Conservation (phyloP, 2,888 invertebrate genomes). For the Geotrupes spiniger region DNA sequence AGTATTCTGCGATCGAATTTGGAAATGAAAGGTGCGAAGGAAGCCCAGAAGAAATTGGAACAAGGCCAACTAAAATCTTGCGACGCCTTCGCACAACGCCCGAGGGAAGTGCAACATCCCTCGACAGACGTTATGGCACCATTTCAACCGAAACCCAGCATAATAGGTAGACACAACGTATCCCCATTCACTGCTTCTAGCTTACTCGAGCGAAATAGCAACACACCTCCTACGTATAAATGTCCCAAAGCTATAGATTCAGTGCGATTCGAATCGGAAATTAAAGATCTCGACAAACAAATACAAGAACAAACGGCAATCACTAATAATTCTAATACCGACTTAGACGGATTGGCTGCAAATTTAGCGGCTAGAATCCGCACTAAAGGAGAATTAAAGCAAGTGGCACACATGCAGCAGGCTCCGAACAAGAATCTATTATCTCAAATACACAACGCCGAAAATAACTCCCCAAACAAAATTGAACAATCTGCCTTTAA, state of each 20-base stretch:
- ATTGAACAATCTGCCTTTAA: slow-evolving; percentile 18
- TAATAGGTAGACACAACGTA: slow-evolving; percentile 53
- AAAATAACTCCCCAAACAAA: slow-evolving; percentile 11
- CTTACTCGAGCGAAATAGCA: slow-evolving; percentile 51
- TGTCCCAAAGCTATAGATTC: slow-evolving; percentile 69
- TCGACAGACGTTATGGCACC: slow-evolving; percentile 48
- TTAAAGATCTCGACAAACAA: slow-evolving; percentile 24
- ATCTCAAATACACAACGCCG: slow-evolving; percentile 16
- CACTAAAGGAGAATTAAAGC: slow-evolving; percentile 83
- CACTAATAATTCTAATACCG: slow-evolving; percentile 32
- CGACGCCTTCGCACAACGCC: slow-evolving; percentile 30
- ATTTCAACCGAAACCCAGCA: slow-evolving; percentile 51
- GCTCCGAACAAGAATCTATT: slow-evolving; percentile 26
- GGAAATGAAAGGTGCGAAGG: slow-evolving; percentile 61
- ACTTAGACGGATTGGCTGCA: slow-evolving; percentile 59
- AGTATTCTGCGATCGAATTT: slow-evolving; percentile 69
- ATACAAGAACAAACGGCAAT: slow-evolving; percentile 19
- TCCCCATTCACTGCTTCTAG: slow-evolving; percentile 58
- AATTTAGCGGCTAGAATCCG: slow-evolving; percentile 69
- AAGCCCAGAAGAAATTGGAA: slow-evolving; percentile 55
- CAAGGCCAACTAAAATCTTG: slow-evolving; percentile 36
- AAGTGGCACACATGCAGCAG: slow-evolving; percentile 39
- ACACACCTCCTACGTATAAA: slow-evolving; percentile 56
- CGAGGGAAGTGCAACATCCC: slow-evolving; percentile 45
- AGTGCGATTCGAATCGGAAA: slow-evolving; percentile 55